These are phyloP conservation scores for Lasius platythorax DNA, from an alignment of 2,888 invertebrate genomes.

Conservation along the genomic window DNA sequence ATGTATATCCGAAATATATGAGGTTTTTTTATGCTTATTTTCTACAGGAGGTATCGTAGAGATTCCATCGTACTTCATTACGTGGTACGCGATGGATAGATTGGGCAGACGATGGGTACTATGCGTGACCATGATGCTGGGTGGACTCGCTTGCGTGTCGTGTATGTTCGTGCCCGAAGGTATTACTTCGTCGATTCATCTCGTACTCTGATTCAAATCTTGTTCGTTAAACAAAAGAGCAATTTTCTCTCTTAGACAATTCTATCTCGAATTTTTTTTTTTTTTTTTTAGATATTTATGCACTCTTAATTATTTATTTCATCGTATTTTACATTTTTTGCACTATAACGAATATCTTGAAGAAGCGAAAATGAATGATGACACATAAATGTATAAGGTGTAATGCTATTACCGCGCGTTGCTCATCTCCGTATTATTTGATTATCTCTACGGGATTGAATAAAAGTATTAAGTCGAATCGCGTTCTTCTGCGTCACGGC, in stretches of 20 bases:
- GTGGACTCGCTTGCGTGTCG: slow-evolving; percentile 89
- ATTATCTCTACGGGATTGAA: slow-evolving; percentile 43
- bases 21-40: not conserved
- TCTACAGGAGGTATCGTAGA: slow-evolving; percentile 89
- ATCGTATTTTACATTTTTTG: not conserved
- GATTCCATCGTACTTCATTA: slow-evolving; percentile 89
- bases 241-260: not conserved
- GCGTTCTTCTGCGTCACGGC: slow-evolving; percentile 44
- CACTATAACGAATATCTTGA: not conserved
- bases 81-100: slow-evolving; percentile 90
- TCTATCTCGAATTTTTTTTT: not conserved
- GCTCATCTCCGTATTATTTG: slow-evolving; percentile 41
- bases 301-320: slow-evolving; percentile 9
- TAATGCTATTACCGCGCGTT: slow-evolving; percentile 6
- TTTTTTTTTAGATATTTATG: not conserved
- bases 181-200: slow-evolving; percentile 75
- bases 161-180: slow-evolving; percentile 90
- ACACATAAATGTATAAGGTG: not conserved
- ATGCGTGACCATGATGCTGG: slow-evolving; percentile 89
- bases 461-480: slow-evolving; percentile 53
- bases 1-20: not conserved
- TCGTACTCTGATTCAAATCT: not conserved
- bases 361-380: not conserved
- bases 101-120: slow-evolving; percentile 90
- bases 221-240: not conserved